Base-by-base conservation (phyloP, 2,797 vertebrate species). In the Siniperca obscura region DNA sequence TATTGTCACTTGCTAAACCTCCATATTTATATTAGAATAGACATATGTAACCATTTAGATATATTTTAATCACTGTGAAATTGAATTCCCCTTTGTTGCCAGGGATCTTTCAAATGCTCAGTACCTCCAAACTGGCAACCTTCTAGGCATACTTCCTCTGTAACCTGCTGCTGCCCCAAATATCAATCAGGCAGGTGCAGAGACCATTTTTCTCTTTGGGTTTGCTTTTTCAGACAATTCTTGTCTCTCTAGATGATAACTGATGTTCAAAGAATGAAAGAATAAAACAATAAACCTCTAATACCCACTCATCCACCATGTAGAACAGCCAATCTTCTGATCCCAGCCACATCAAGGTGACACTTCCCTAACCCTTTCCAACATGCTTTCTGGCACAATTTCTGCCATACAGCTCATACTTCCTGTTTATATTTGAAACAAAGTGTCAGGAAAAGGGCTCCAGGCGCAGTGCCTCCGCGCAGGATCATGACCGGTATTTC, bases 361-460 rank as follows among this genome's bases (percentile, higher is more conserved):
- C 78, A 66, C 76, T 72, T 83, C 77, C 78, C 30, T 34, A 7
- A 59, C 71, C 34, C 64, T 82, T 70, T 12, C 14, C 67, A 74
- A n/a, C 80, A 55, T 2, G 61, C 80, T 81, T 87, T 80, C 87
- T 87, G 72, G 38, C 60, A 40, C 76, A 73, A 3, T 86, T 86
- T 74, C 83, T 86, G 70, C 56, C 86, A 10, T n/a, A 11, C 64
- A 75, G 81, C 68, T 68, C 64, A 8, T 0, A 59, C 85, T 90
- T 93, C 90, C 92, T 91, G 91, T 93, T 92, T 86, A 73, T 6
- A 16, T 81, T 56, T 61, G 40, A 87, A 76, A 89, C 82, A 89
- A 73, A 87, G 83, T 72, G 80, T 78, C 74, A 84, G 89, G 82
- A 86, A 82, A 70, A 72, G 10, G 46, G 46, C 22, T 55, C 4